Evolutionary conservation across 2,113 vertebrate species (phyloP).

Genomic region (Emydocephalus ijimae): DNA sequence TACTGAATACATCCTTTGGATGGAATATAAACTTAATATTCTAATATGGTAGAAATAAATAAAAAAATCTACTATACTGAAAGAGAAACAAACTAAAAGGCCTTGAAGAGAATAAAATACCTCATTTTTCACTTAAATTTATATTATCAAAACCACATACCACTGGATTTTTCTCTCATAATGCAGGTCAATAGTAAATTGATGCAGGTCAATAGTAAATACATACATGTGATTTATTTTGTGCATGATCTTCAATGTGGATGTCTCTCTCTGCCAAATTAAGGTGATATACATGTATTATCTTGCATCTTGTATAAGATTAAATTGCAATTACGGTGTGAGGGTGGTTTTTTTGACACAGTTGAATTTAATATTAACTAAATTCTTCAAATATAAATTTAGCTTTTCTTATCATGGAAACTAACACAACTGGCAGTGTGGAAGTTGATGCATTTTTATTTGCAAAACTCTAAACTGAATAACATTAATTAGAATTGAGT

Average conservation of each 20-base stretch:
- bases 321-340: background rate
- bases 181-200: no score
- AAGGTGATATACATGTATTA: background rate
- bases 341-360: background rate
- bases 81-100: background rate
- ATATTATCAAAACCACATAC: background rate
- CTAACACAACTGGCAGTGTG: background rate
- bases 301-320: background rate
- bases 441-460: slow-evolving; percentile 3
- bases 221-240: background rate
- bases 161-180: background rate
- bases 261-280: background rate
- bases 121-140: background rate
- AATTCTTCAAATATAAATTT: background rate
- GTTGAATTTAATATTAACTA: background rate
- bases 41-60: background rate
- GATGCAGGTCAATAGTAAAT: background rate
- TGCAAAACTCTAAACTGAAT: background rate
- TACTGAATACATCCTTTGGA: background rate
- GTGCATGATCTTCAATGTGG: background rate
- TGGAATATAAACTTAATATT: background rate
- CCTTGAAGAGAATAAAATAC: background rate
- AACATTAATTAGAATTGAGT: background rate
- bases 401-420: background rate
- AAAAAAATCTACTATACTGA: no score